Conservation (phyloP, 2,113 vertebrate genomes). For the Monopterus albus region DNA sequence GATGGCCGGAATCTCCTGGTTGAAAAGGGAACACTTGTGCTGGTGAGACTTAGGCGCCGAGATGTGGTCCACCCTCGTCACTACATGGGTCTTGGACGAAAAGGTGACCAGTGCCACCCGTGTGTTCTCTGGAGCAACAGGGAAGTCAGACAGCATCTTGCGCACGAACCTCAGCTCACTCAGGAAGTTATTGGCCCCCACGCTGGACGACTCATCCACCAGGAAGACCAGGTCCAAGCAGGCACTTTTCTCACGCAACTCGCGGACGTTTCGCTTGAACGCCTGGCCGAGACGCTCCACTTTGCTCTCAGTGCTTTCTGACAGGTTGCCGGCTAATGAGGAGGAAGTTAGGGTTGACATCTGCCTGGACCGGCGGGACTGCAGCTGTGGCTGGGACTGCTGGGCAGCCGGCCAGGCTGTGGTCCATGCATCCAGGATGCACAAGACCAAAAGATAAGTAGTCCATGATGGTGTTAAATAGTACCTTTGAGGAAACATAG, state of each 20-base stretch:
- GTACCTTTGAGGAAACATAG: constrained; percentile 69
- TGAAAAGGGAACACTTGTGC: constrained; percentile 96
- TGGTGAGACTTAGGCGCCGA: constrained; percentile 88
- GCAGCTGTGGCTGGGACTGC: constrained; percentile 43
- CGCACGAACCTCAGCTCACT: constrained; percentile 94
- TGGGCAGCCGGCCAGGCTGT: constrained; percentile 50
- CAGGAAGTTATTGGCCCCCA: constrained; percentile 92
- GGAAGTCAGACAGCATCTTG: constrained; percentile 97
- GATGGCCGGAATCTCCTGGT: constrained; percentile 95
- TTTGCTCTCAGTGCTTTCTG: constrained; percentile 86
- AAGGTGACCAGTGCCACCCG: constrained; percentile 96
- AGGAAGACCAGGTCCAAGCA: constrained; percentile 94
- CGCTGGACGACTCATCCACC: constrained; percentile 97
- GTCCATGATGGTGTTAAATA: constrained; percentile 61
- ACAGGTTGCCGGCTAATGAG: constrained; percentile 63
- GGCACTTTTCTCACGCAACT: constrained; percentile 88
- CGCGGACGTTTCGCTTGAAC: constrained; percentile 91
- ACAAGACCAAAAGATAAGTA: constrained; percentile 63
- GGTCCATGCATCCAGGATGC: constrained; percentile 59
- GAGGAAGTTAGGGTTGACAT: constrained; percentile 45
- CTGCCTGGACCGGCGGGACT: constrained; percentile 63
- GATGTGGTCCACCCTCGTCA: constrained; percentile 95
- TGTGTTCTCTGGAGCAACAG: constrained; percentile 91
- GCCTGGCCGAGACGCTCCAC: constrained; percentile 91
- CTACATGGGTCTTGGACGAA: constrained; percentile 94